Evolutionary conservation across 2,113 vertebrate genomes (phyloP).

Genomic region (Synchiropus splendidus): DNA sequence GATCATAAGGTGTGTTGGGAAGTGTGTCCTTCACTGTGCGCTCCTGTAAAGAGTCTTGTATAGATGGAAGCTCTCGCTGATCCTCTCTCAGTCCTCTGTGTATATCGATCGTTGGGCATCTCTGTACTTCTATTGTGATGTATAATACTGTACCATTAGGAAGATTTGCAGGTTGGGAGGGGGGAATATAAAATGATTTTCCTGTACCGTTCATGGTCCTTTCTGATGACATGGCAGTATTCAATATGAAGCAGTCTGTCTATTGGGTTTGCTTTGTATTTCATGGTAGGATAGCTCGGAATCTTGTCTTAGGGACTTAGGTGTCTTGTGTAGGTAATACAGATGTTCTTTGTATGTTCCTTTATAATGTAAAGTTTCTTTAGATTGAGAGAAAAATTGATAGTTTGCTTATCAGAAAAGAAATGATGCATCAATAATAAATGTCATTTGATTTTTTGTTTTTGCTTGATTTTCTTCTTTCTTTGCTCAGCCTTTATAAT

Average conservation of each 20-base stretch:
- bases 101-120: constrained; percentile 65
- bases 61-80: too few relatives aligned
- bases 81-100: constrained; percentile 63
- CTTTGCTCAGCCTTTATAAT: too few relatives aligned
- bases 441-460: constrained; percentile 66
- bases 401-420: constrained; percentile 69
- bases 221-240: constrained; percentile 73
- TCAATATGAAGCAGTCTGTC: constrained; percentile 67
- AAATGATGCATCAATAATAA: constrained; percentile 73
- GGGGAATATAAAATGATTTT: constrained; percentile 41
- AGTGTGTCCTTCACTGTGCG: constrained; percentile 62
- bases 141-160: constrained; percentile 74
- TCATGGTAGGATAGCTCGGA: constrained; percentile 71
- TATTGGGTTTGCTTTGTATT: constrained; percentile 70
- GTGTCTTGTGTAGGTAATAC: constrained; percentile 75
- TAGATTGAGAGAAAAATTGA: constrained; percentile 71
- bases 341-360: constrained; percentile 72
- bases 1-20: constrained; percentile 43
- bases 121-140: constrained; percentile 76
- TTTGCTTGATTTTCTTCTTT: constrained; percentile 43
- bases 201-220: constrained; percentile 53
- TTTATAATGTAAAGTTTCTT: constrained; percentile 79
- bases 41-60: constrained; percentile 57
- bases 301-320: constrained; percentile 73
- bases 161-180: constrained; percentile 40